These are phyloP conservation scores for Pao palembangensis DNA, from an alignment of 2,113 vertebrate species.

Conservation along the genomic window DNA sequence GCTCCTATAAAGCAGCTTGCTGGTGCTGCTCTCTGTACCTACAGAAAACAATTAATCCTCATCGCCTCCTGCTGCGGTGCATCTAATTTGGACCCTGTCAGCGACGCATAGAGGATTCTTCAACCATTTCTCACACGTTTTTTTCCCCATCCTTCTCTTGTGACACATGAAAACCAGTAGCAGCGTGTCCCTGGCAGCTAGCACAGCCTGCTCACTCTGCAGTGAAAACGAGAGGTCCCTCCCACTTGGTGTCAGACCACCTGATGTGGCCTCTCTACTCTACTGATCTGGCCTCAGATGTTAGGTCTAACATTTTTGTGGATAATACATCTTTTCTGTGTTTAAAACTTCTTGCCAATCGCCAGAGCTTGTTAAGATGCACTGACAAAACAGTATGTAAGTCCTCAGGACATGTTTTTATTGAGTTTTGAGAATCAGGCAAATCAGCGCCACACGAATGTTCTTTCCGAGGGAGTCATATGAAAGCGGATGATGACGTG, in stretches of 20 bases:
- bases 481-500: no score
- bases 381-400: background rate
- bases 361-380: background rate
- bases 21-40: conserved; percentile 59
- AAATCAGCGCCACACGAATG: no score
- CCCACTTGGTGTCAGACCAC: conserved; percentile 24
- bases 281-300: conserved; percentile 23
- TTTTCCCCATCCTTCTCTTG: conserved; percentile 8
- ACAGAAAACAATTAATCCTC: conserved; percentile 70
- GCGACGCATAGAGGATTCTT: conserved; percentile 12
- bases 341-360: background rate
- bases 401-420: background rate
- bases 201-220: conserved; percentile 22
- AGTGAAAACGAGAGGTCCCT: conserved; percentile 30
- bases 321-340: background rate
- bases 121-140: conserved; percentile 24
- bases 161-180: conserved; percentile 28
- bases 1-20: conserved; percentile 43
- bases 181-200: conserved; percentile 13
- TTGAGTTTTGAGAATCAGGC: no score
- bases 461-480: no score
- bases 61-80: conserved; percentile 22
- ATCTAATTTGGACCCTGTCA: conserved; percentile 35
- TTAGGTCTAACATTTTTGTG: background rate
- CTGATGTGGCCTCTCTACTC: conserved; percentile 44